Base-by-base conservation (phyloP, 2,888 invertebrate genomes). In the Eudasyphora cyanicolor region DNA sequence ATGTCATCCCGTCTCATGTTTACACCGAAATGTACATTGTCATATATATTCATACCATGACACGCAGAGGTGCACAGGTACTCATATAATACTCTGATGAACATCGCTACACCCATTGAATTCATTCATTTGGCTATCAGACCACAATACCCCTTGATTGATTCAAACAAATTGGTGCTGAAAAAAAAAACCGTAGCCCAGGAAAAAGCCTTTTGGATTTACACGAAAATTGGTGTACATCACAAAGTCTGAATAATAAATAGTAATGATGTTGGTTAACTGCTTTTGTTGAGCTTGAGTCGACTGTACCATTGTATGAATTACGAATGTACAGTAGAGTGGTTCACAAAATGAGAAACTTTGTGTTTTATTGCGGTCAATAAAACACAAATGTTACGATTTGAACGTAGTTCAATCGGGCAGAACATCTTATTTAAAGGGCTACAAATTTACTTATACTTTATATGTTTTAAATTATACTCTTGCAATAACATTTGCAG, bases 241-340 rank as follows among this genome's bases (percentile, higher is more conserved):
- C 60, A 64, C 64, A 71, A 67, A 17, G 49, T 17, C 76, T 38
- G 80, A 81, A 81, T 76, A 76, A 64, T 71, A 76, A 76, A 19
- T 75, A 57, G 10, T 24, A 57, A 57, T 27, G 19, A 27, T 57
- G 45, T 45, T 54, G 54, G 21, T 51, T 51, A 8, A 7, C 6
- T 38, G 5, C 10, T 12, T 8, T 32, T 32, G 32, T 32, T 8
- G 32, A 32, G 32, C 32, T n/a, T 8, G 32, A 32, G 32, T 32
- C 4, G 32, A 6, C 32, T 32, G 32, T 32, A 8, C 32, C 4
- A 32, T 32, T 32, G 32, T 32, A n/a, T n/a, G n/a, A n/a, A n/a
- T n/a, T n/a, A n/a, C n/a, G n/a, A n/a, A n/a, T n/a, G n/a, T n/a
- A n/a, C n/a, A n/a, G n/a, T n/a, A n/a, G n/a, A n/a, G n/a, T n/a